These are phyloP conservation scores for Gephyroberyx darwinii DNA, from an alignment of 2,797 vertebrate genomes.

Conservation along the genomic window DNA sequence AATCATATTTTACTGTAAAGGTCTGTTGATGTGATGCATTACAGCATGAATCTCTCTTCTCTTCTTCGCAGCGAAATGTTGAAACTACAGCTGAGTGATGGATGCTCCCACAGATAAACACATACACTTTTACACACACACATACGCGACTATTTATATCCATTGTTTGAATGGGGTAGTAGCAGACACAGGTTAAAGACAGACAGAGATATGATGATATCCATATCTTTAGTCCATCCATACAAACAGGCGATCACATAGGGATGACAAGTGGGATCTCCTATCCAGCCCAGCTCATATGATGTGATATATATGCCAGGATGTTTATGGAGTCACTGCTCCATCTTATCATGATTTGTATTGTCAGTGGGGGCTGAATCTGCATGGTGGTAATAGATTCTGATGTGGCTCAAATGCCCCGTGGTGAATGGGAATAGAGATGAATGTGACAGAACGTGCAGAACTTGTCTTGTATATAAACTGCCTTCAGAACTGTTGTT, in stretches of 20 bases:
- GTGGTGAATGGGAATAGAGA: conserved; percentile 78
- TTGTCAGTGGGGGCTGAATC: conserved; percentile 77
- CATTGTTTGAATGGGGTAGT: conserved; percentile 65
- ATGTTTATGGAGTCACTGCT: conserved; percentile 80
- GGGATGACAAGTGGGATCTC: conserved; percentile 65
- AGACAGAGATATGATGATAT: conserved; percentile 71
- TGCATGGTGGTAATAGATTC: conserved; percentile 80
- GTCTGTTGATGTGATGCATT: conserved; percentile 80
- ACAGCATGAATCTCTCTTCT: conserved; percentile 75
- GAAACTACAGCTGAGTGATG: conserved; percentile 72
- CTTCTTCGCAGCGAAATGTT: conserved; percentile 62
- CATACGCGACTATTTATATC: conserved; percentile 60
- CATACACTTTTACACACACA: conserved; percentile 30
- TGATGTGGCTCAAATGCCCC: conserved; percentile 80
- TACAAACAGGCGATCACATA: conserved; percentile 60
- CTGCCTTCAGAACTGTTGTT: conserved; percentile 64
- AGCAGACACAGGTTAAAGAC: conserved; percentile 69
- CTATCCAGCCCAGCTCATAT: conserved; percentile 61
- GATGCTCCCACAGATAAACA: conserved; percentile 69
- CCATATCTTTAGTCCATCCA: conserved; percentile 65
- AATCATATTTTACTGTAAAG: conserved; percentile 86
- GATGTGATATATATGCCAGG: conserved; percentile 72
- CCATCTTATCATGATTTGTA: conserved; percentile 82
- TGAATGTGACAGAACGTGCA: conserved; percentile 75
- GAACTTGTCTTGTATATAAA: conserved; percentile 70